Evolutionary conservation across 2,888 invertebrate species (phyloP), one percentile per base, ranked within the genome.

Genomic region (Pristionchus fissidentatus): DNA sequence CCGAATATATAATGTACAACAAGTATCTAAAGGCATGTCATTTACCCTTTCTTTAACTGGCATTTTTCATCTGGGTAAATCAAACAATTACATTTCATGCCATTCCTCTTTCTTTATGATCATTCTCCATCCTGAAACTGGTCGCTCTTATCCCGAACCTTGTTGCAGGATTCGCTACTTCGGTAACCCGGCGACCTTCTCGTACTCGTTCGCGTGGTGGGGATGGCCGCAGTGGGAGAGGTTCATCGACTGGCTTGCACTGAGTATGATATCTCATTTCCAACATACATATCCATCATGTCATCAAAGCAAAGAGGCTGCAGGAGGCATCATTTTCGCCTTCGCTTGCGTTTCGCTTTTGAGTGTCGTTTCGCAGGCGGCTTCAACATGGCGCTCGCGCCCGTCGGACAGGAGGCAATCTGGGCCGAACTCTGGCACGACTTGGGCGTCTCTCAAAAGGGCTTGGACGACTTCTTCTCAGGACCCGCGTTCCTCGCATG

Each of bases 161-260:
- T 41, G 29, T 79, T 93, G 52, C 91, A 95, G 96, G 90, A 96
- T 97, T 91, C 95, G 97, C 5, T 98, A 97, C 93, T 97, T 97
- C 92, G 96, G 97, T 93, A 98, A 98, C 93, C 97, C 97, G 5
- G 97, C 97, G 93, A 97, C 97, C 0, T 95, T 95, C 84, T 95
- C 96, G 43, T 96, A 96, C 92, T 95, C 96, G 83, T 96, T 95
- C 88, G 95, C 95, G 0, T 98, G 97, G 97, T 98, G 97, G 97
- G 93, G 94, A 84, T 95, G 95, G 94, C 86, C 92, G 0, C 94
- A 88, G 83, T 98, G 98, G 97, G 95, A 95, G 88, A 93, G 94
- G 22, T 96, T 97, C 92, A 95, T 98, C 46, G 96, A 97, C 92
- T 98, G 98, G 98, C 97, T 98, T 96, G 97, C 96, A 0, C 93